These are phyloP conservation scores for Trinorchestia longiramus DNA, from an alignment of 1,140 invertebrate genomes.

Conservation along the genomic window DNA sequence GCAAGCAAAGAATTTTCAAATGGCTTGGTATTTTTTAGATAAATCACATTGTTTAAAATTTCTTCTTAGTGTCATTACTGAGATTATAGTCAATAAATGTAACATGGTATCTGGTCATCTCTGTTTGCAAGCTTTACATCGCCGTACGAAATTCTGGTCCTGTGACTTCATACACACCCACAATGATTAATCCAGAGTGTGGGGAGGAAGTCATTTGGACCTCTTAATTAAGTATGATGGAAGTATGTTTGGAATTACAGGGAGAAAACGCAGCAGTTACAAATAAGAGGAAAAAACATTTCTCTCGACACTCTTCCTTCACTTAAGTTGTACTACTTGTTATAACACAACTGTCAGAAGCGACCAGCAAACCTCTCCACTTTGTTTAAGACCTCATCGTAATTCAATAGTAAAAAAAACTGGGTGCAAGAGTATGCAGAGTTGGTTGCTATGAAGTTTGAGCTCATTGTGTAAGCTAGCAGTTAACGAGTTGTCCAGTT, in stretches of 20 bases:
- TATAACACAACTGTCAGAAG: neutral
- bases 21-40: neutral
- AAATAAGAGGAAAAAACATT: neutral
- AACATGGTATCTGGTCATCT: neutral
- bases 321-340: neutral
- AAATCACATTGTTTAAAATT: neutral
- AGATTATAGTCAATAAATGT: neutral
- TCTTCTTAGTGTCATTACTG: neutral
- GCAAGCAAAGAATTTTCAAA: neutral
- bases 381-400: neutral
- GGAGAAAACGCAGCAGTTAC: neutral
- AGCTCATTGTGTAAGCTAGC: neutral
- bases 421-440: neutral
- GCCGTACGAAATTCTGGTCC: neutral
- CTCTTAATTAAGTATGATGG: neutral
- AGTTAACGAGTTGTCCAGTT: neutral
- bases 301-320: neutral
- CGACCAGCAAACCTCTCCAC: neutral
- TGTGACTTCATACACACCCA: neutral
- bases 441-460: neutral
- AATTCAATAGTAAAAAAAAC: neutral
- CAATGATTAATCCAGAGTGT: neutral
- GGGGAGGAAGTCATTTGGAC: neutral
- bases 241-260: neutral
- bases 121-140: neutral